phyloP scores from a whole-genome alignment of 1,140 invertebrate genomes.

The Glossosoma conforme region DNA sequence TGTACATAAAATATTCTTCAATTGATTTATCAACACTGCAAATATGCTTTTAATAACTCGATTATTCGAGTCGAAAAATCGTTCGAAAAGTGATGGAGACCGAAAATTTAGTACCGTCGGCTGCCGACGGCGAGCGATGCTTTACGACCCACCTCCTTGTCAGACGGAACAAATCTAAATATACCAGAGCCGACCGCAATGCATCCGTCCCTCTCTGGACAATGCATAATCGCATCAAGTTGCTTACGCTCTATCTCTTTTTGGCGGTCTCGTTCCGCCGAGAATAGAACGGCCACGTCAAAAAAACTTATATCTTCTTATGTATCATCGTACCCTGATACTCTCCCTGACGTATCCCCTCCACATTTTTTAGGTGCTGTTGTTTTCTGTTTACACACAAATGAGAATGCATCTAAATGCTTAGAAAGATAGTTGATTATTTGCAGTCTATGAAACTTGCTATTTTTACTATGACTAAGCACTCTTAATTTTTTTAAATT shows the following conservation, averaged over 20 bases:
- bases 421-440: too few species aligned
- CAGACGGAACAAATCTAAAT: not conserved
- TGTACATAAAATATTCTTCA: too few species aligned
- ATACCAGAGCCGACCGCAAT: not conserved
- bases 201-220: conserved; percentile 7
- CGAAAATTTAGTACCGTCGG: not conserved
- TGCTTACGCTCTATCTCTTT: not conserved
- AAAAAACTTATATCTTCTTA: conserved; percentile 17
- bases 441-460: too few species aligned
- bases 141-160: conserved; percentile 31
- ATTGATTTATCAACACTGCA: too few species aligned
- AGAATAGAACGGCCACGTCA: conserved; percentile 22
- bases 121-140: conserved; percentile 27
- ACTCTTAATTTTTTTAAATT: too few species aligned
- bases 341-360: too few species aligned
- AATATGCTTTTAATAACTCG: too few species aligned
- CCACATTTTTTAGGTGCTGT: too few species aligned
- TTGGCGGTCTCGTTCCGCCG: conserved; percentile 7
- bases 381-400: too few species aligned
- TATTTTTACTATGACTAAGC: too few species aligned
- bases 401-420: too few species aligned
- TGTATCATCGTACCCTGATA: conserved; percentile 2
- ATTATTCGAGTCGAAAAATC: too few species aligned
- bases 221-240: conserved; percentile 1
- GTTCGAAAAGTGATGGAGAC: not conserved